Evolutionary conservation across 2,797 vertebrate genomes (phyloP), one percentile per base, ranked within the genome.

Genomic region (Poeciliopsis turneri): DNA sequence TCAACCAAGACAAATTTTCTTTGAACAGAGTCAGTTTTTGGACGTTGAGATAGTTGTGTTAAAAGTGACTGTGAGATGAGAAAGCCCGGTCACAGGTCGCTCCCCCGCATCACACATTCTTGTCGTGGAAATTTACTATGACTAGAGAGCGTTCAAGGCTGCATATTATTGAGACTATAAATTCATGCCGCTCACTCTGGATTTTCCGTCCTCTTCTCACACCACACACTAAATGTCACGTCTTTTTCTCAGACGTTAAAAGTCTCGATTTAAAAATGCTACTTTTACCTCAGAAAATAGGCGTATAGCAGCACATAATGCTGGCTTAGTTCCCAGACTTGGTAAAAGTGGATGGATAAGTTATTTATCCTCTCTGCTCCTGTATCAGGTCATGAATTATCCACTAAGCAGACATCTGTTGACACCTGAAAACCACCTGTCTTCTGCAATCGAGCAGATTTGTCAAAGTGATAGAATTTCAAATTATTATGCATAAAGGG

Each of bases 331-430:
- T 46, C 46, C 51, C 72, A 59, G 72, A 84, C 74, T 78, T 43
- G 1, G 36, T 80, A 75, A 81, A 78, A 76, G 79, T 75, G 74
- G 55, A 86, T 84, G 79, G 85, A 90, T 91, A 80, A 87, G 90
- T 93, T 81, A 90, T 92, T 92, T 82, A 89, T 90, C 82, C 78
- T 51, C 73, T 51, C 82, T 85, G 81, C 93, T 94, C 94, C 88
- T 80, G 89, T 94, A 90, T 93, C 94, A 94, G 83, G 82, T 88
- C 90, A 92, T 95, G 46, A 72, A 92, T 94, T 90, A 95, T 94
- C 91, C 86, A 94, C 13, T 3, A 85, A 83, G 36, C 73, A 59
- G 82, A 33, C 86, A 84, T 84, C 89, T 90, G 87, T 87, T 88
- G 76, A 80, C 78, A 78, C 86, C 85, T 89, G 91, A 89, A 91